Percentiles rank a stretch among this genome's conserved stretches.
Conservation (phyloP, 2,888 invertebrate genomes). For the Ferdinandea cuprea region DNA sequence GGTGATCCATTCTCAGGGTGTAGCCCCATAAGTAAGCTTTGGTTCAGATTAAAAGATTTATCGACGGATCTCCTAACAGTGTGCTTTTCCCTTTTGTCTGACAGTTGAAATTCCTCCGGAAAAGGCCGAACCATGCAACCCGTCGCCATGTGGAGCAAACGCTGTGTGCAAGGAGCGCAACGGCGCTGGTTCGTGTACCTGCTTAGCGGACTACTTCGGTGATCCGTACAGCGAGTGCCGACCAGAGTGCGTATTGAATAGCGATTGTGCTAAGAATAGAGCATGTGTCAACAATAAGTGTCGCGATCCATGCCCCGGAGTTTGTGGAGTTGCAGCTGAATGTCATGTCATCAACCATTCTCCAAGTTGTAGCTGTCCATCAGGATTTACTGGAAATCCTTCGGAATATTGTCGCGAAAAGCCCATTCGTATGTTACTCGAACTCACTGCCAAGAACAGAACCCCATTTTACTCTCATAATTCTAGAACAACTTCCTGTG, state of each 20-base stretch:
- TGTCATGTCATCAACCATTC: conserved; percentile 92
- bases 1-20: conserved; percentile 94
- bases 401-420: conserved; percentile 84
- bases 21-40: conserved; percentile 84
- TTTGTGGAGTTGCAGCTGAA: conserved; percentile 91
- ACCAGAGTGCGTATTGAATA: conserved; percentile 93
- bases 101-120: conserved; percentile 84
- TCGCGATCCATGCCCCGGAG: conserved; percentile 91
- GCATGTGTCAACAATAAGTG: conserved; percentile 94
- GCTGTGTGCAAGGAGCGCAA: conserved; percentile 92
- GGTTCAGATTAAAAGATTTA: conserved; percentile 15
- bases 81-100: conserved; percentile 45
- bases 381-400: conserved; percentile 92
- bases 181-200: conserved; percentile 92
- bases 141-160: conserved; percentile 94
- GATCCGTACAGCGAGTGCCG: conserved; percentile 94
- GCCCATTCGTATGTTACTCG: conserved; percentile 84
- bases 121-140: conserved; percentile 89
- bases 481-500: conserved; percentile 78
- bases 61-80: conserved; percentile 22
- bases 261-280: conserved; percentile 89
- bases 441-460: conserved; percentile 79
- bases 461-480: conserved; percentile 38
- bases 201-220: conserved; percentile 91
- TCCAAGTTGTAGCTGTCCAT: conserved; percentile 91